phyloP scores from a whole-genome alignment of 1,140 invertebrate species.

The Heliconius hermathena region DNA sequence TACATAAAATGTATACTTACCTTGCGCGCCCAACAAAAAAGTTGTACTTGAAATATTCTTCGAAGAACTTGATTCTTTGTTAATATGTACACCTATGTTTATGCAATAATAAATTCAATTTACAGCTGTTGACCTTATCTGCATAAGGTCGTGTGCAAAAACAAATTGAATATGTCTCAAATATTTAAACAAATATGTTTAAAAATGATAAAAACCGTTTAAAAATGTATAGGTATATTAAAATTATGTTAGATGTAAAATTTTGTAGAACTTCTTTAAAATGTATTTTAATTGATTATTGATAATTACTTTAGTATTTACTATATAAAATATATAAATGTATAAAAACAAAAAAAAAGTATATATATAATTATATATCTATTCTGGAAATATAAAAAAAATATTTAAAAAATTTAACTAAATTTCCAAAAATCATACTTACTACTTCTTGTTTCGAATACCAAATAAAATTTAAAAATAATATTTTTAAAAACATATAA shows the following conservation, averaged over 20 bases:
- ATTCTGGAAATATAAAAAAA: no score
- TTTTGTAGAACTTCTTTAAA: no score
- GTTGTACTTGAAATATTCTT: conserved; percentile 1
- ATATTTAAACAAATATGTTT: neutral
- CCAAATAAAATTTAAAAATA: neutral
- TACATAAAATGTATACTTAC: neutral
- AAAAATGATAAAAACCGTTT: neutral
- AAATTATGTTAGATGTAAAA: no score
- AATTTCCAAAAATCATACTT: no score
- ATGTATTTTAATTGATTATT: no score
- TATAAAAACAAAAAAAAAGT: no score
- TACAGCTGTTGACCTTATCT: conserved; percentile 51
- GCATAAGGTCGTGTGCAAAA: conserved; percentile 49
- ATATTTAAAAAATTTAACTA: no score
- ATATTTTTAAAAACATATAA: neutral
- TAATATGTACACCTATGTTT: conserved; percentile 17
- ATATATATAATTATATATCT: no score
- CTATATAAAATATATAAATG: no score
- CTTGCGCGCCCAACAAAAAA: neutral
- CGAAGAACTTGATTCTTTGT: conserved; percentile 27
- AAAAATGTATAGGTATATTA: no score
- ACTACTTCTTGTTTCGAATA: no score
- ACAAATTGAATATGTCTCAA: neutral
- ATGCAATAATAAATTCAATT: conserved; percentile 37
- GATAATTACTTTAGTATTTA: no score